Evolutionary conservation across 2,113 vertebrate genomes (phyloP), one percentile per base, ranked within the genome.

Genomic region (Blennius ocellaris): DNA sequence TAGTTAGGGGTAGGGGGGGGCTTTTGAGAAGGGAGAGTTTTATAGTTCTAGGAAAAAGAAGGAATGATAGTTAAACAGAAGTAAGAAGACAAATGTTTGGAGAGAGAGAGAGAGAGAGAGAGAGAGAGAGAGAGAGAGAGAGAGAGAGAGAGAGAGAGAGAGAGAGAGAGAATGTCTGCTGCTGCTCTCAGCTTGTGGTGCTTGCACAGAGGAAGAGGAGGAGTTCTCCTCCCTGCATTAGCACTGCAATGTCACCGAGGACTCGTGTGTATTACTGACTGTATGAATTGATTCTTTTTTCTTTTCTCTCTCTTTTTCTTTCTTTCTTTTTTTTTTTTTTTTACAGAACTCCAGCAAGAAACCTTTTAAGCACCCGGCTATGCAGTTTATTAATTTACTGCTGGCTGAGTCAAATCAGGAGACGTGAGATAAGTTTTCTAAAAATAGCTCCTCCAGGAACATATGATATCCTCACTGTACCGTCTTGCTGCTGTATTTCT

Each of bases 241-340:
- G 74, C 80, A 83, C 92, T 84, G 89, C 92, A 92, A 89, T 92
- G 89, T 93, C 89, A 92, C 61, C 48, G 78, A 92, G 88, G 84
- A 91, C 85, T 84, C 61, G 37, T 73, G 41, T 69, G 83, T 45
- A 82, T 89, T 83, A 87, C 78, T 60, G 73, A 73, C 76, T 68
- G 41, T 79, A 77, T 84, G 71, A 88, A 89, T 77, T 76, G 52
- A 82, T 80, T 83, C 21, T 30, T 30, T 30, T 30, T 30, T 30
- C 4, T 30, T 30, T 30, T 4, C 21, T 30, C 4, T 30, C 4
- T 30, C 4, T 2, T 30, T 30, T 30, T 30, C 4, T 80, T 64
- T 71, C 4, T 30, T 30, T 30, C 21, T 4, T 30, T 30, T 30
- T 30, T 30, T 30, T 2, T 30, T 30, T 30, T 30, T 30, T 80